Evolutionary conservation across 2,888 invertebrate genomes (phyloP).

Genomic region (Toxonevra muliebris): DNA sequence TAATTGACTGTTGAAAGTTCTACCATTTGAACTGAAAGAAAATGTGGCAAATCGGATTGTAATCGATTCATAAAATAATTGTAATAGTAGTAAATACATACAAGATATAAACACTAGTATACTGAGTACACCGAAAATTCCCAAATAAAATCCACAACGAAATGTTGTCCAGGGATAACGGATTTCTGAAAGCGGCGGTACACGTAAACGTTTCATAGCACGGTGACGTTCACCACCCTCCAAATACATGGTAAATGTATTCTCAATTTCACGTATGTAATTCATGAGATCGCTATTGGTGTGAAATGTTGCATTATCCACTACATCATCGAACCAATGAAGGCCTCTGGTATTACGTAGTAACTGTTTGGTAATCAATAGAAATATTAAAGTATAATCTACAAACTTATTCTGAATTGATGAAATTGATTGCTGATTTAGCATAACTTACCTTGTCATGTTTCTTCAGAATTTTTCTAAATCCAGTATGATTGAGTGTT

Average conservation of each 20-base stretch:
- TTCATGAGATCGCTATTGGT: constrained; percentile 93
- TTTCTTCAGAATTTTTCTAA: constrained; percentile 98
- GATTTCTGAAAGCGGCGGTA: constrained; percentile 94
- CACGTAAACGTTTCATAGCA: constrained; percentile 95
- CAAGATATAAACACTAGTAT: constrained; percentile 40
- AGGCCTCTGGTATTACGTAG: constrained; percentile 82
- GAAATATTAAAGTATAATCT: neutral
- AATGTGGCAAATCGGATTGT: neutral
- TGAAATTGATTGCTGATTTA: neutral
- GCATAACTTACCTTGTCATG: constrained; percentile 85
- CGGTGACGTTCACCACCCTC: constrained; percentile 91
- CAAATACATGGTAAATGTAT: constrained; percentile 79
- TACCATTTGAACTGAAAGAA: constrained; percentile 14
- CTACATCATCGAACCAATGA: constrained; percentile 89
- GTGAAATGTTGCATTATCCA: constrained; percentile 86
- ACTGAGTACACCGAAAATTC: constrained; percentile 86
- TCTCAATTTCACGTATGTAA: constrained; percentile 80
- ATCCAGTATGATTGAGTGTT: constrained; percentile 95
- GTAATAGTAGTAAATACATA: neutral
- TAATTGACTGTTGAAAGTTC: constrained; percentile 3
- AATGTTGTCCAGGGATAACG: constrained; percentile 92
- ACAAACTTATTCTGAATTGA: neutral
- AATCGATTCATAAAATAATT: neutral
- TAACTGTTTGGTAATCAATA: constrained; percentile 68
- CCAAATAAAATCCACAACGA: constrained; percentile 92